Base-by-base conservation (phyloP, 2,888 invertebrate species). In the Thelaira solivaga region DNA sequence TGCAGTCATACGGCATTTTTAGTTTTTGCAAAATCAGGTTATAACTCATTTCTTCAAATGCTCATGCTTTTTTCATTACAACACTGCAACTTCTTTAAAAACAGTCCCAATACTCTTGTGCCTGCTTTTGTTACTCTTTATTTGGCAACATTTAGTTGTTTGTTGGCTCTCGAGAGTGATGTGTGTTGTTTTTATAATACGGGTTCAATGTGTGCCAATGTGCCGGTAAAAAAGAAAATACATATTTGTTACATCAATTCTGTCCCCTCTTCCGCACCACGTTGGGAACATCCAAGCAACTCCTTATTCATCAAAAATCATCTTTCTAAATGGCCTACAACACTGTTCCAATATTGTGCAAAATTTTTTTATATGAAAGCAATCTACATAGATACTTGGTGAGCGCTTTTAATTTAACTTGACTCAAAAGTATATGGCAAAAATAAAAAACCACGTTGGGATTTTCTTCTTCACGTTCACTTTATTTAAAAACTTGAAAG, bases 141-240 rank as follows among this genome's bases (percentile, higher is more conserved):
- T 71, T 74, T 65, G 41, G 53, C 53, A 74, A 61, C 24, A 51
- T 80, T 81, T 76, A 80, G 81, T 81, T 81, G 74, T 74, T 65
- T 80, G 67, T 80, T 80, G 78, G 68, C 61, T 78, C 65, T 73
- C 49, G 43, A 51, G 55, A 75, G 71, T 67, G 45, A 47, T 65
- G 64, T 67, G 77, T 69, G 74, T 59, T 72, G 61, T 75, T 69
- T 72, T 51, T 53, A 49, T 71, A 68, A 8, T 62, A 49, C 75
- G 75, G 75, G 62, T 55, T 74, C 45, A 55, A 51, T 77, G 59
- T n/a, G 62, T 53, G 39, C 29, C 53, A 26, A 49, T 74, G 68
- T 64, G 64, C 81, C 81, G 81, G 81, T 80, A 76, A 74, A 78
- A 77, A 86, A 82, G 85, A 82, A 73, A 36, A 45, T 74, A 62